phyloP scores from a whole-genome alignment of 1,140 invertebrate species.

The Diachasma alloeum region DNA sequence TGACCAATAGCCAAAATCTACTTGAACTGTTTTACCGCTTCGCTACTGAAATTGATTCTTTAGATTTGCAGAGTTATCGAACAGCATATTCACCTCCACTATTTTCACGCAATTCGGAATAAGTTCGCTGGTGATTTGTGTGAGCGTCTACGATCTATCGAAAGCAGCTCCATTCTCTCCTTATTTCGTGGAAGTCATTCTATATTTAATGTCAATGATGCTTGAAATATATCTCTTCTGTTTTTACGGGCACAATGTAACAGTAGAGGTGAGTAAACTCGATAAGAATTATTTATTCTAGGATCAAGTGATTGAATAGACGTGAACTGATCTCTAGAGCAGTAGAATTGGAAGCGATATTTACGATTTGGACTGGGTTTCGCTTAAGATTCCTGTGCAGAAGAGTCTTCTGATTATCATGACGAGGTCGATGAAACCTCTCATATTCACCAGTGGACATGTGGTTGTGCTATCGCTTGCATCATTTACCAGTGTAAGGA shows the following conservation, averaged over 20 bases:
- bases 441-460: background rate
- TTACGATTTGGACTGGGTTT: background rate
- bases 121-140: conserved; percentile 35
- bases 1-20: too few relatives aligned
- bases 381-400: background rate
- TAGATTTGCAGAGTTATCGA: conserved; percentile 34
- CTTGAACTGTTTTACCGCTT: too few relatives aligned
- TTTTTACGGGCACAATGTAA: conserved; percentile 34
- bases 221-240: conserved; percentile 43
- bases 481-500: background rate
- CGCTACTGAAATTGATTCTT: background rate
- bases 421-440: background rate
- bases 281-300: background rate
- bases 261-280: background rate
- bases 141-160: conserved; percentile 34
- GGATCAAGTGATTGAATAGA: background rate
- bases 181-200: conserved; percentile 8
- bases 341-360: background rate
- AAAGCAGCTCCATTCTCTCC: background rate
- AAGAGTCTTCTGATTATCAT: background rate
- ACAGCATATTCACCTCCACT: conserved; percentile 27
- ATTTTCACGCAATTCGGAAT: conserved; percentile 38
- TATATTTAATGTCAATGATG: conserved; percentile 32
- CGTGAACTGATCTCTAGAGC: background rate
- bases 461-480: background rate